Conservation (phyloP, 1,140 invertebrate species). For the Pseudomyrmex cubaensis region DNA sequence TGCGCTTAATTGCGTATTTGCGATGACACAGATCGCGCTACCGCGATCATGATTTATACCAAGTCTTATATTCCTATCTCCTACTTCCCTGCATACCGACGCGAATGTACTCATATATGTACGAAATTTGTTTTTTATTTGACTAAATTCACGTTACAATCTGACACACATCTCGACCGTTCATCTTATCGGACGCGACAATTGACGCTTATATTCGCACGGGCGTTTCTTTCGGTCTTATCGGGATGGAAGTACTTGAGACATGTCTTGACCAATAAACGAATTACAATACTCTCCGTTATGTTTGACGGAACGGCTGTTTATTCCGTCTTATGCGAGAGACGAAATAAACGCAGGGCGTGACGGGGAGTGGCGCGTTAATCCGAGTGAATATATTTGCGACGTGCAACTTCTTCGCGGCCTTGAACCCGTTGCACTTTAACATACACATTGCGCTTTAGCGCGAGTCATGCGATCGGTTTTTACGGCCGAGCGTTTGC, state of each 20-base stretch:
- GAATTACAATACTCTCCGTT: conserved; percentile 67
- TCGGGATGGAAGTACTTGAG: conserved; percentile 11
- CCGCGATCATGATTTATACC: conserved; percentile 20
- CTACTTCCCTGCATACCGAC: neutral
- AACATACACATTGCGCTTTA: conserved; percentile 31
- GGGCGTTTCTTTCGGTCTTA: conserved; percentile 7
- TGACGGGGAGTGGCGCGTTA: conserved; percentile 71
- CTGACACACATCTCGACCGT: conserved; percentile 26
- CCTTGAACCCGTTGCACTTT: conserved; percentile 66
- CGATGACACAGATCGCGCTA: conserved; percentile 44
- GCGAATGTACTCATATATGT: neutral
- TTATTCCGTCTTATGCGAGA: neutral
- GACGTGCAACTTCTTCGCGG: conserved; percentile 21
- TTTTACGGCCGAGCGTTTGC: neutral
- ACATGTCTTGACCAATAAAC: conserved; percentile 64
- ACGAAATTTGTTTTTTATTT: conserved; percentile 33
- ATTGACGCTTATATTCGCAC: conserved; percentile 27
- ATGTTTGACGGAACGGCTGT: conserved; percentile 57
- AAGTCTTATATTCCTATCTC: neutral
- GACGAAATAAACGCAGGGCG: conserved; percentile 70
- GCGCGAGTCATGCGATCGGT: conserved; percentile 14
- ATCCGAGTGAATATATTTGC: conserved; percentile 61
- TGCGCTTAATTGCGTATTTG: conserved; percentile 31
- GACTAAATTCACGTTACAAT: conserved; percentile 26
- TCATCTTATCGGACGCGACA: neutral